Conservation (phyloP, 1,140 invertebrate species). For the Hylyphantes graminicola region DNA sequence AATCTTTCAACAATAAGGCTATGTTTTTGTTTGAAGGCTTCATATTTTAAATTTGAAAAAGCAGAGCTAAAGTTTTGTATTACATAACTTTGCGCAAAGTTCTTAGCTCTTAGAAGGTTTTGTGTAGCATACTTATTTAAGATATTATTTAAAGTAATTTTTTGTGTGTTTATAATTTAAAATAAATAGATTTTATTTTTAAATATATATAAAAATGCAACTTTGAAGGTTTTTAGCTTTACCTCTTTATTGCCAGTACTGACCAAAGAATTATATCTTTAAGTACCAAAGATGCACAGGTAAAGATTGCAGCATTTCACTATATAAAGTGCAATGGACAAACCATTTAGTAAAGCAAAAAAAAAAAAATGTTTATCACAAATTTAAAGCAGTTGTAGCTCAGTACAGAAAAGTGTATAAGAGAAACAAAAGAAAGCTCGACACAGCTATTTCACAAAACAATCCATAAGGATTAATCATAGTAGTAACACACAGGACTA, state of each 20-base stretch:
- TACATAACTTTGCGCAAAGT: no score
- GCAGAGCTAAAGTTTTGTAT: no score
- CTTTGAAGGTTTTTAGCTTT: no score
- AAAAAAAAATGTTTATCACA: constrained; percentile 22
- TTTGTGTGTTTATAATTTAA: no score
- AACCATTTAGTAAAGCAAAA: constrained; percentile 10
- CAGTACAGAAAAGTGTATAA: neutral
- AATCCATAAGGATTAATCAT: constrained; percentile 7
- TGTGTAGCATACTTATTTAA: no score
- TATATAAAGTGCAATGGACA: constrained; percentile 12
- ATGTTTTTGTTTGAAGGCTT: no score
- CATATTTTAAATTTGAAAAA: no score
- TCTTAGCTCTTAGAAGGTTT: no score
- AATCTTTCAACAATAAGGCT: no score
- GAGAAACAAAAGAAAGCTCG: neutral
- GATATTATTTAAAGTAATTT: no score
- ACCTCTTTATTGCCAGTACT: neutral
- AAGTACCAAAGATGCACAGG: constrained; percentile 42
- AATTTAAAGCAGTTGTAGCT: neutral
- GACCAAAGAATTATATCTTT: constrained; percentile 28
- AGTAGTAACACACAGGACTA: constrained; percentile 23
- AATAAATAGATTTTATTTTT: no score
- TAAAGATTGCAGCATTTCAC: constrained; percentile 13
- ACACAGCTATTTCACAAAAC: constrained; percentile 3
- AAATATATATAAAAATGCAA: no score